Base-by-base conservation (phyloP, 2,888 invertebrate species). In the Parochlus steinenii region DNA sequence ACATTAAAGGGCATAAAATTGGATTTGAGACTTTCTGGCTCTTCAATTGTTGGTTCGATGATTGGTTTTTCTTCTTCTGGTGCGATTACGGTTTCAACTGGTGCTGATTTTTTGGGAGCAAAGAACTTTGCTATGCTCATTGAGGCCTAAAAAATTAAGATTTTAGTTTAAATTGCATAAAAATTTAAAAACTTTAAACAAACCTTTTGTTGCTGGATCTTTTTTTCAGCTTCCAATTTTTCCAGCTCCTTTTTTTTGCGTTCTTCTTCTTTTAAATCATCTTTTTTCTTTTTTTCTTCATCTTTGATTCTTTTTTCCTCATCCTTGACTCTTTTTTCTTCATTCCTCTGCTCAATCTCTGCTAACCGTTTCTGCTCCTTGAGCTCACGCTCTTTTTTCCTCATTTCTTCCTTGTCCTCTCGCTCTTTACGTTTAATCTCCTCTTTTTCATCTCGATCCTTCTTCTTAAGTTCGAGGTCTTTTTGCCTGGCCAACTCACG, bases 41-140 rank as follows among this genome's bases (percentile, higher is more conserved):
- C 24, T 15, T 42, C 43, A 20, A 53, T 49, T 28, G 56, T 55
- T n/a, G n/a, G n/a, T 6, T 61, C 61, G 3, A 44, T 43, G 10
- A 44, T 44, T 35, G 55, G 55, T 4, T 51, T 47, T 26, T 58
- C 58, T 15, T 45, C 42, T 3, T 35, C 11, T 49, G 47, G 3
- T 42, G 41, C 44, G 1, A 4, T 3, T 7, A 14, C 8, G 11
- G 23, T 6, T 15, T 5, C 12, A 20, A 12, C 18, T 8, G 20
- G 14, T 14, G 12, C 19, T 17, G 30, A 42, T 58, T 28, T 49
- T 24, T 11, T 74, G 3, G 70, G 62, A 1, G 78, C 73, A 55
- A 89, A 89, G 53, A 87, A 89, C 48, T 78, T 85, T 0, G 67
- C 75, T 49, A n/a, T n/a, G n/a, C n/a, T n/a, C n/a, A n/a, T n/a